Conservation (phyloP, 1,140 invertebrate species). For the Chironomus striatipennis region DNA sequence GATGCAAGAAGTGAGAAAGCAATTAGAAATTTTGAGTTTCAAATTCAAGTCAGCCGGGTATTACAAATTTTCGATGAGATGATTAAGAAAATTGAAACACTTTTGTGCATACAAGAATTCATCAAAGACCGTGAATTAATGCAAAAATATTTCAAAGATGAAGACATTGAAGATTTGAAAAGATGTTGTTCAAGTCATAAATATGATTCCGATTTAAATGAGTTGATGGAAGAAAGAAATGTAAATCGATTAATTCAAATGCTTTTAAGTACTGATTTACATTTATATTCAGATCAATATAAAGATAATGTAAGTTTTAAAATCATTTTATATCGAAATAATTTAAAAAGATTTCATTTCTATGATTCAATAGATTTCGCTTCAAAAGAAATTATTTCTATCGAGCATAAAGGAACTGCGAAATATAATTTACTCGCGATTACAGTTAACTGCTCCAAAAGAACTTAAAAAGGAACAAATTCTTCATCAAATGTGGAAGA, state of each 20-base stretch:
- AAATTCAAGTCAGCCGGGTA: slow-evolving; percentile 16
- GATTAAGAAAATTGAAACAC: slow-evolving; percentile 26
- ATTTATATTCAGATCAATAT: slow-evolving; percentile 13
- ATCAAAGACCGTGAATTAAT: slow-evolving; percentile 1
- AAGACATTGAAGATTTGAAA: neutral
- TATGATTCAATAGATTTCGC: neutral
- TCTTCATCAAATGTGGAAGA: slow-evolving; percentile 9
- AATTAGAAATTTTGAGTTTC: slow-evolving; percentile 24
- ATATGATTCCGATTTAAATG: neutral
- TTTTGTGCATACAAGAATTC: slow-evolving; percentile 25
- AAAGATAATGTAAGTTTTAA: slow-evolving; percentile 9
- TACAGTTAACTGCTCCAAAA: slow-evolving; percentile 17
- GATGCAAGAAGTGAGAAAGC: slow-evolving; percentile 25
- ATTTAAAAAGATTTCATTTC: neutral
- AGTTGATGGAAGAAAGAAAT: neutral
- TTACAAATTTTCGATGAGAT: slow-evolving; percentile 24
- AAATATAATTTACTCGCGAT: neutral
- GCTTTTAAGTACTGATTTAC: neutral
- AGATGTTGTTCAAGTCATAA: neutral
- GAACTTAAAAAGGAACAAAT: slow-evolving; percentile 18
- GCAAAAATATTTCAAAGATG: neutral
- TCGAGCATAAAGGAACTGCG: slow-evolving; percentile 12
- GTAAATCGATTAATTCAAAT: slow-evolving; percentile 8
- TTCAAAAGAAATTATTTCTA: slow-evolving; percentile 7
- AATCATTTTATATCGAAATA: neutral